phyloP scores from a whole-genome alignment of 2,888 invertebrate genomes.

The Coenonympha glycerion region DNA sequence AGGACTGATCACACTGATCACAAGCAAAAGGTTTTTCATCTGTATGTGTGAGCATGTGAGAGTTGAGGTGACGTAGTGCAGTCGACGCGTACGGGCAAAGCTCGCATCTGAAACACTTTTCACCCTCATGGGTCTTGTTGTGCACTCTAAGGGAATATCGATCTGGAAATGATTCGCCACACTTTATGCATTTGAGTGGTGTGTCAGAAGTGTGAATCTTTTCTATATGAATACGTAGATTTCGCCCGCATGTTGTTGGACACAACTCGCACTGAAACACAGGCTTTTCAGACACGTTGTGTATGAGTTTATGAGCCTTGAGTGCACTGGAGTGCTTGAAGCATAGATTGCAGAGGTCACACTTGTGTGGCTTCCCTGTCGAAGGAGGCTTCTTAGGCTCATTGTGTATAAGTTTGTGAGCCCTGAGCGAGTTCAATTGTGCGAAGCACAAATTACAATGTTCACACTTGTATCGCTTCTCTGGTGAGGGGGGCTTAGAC shows the following conservation, averaged over 20 bases:
- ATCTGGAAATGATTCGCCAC: conserved; percentile 94
- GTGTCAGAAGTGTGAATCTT: conserved; percentile 95
- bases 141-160: conserved; percentile 86
- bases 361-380: too few relatives aligned
- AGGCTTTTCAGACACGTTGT: conserved; percentile 91
- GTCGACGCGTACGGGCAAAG: conserved; percentile 96
- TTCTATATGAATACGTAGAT: conserved; percentile 95
- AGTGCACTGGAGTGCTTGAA: too few relatives aligned
- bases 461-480: too few relatives aligned
- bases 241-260: conserved; percentile 96
- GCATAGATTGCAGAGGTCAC: too few relatives aligned
- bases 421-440: too few relatives aligned
- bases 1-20: conserved; percentile 88
- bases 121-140: conserved; percentile 90
- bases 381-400: too few relatives aligned
- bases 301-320: too few relatives aligned
- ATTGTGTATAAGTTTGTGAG: too few relatives aligned
- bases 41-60: conserved; percentile 96
- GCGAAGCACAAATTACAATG: too few relatives aligned
- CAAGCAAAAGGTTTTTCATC: conserved; percentile 95
- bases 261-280: conserved; percentile 95
- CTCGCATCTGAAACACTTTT: conserved; percentile 96
- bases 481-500: too few relatives aligned
- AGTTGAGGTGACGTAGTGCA: conserved; percentile 92
- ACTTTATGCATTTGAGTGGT: conserved; percentile 93